Percentiles rank a stretch among this genome's conserved stretches.
Conservation (phyloP, 2,113 vertebrate genomes). For the Dipodomys spectabilis region DNA sequence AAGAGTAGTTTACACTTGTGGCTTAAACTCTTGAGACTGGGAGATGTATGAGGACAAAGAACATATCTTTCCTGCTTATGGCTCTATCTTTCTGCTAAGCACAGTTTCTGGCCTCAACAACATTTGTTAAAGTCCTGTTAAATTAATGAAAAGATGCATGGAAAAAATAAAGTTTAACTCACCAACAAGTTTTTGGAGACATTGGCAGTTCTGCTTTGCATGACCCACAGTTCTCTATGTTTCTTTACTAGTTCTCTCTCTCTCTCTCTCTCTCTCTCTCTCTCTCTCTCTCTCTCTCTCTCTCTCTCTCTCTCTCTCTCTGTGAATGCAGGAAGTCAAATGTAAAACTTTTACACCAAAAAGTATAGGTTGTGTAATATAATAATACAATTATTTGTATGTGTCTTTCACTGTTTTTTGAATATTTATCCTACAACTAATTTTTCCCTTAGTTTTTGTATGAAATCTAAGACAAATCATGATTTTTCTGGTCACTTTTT, state of each 20-base stretch:
- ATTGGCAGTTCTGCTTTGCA: not conserved
- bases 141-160: not conserved
- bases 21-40: not conserved
- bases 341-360: not conserved
- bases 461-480: not conserved
- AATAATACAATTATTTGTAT: not conserved
- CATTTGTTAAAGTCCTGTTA: not conserved
- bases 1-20: not conserved
- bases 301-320: too few relatives aligned
- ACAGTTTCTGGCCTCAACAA: not conserved
- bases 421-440: not conserved
- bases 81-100: not conserved
- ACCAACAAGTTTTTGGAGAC: not conserved
- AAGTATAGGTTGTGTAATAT: not conserved
- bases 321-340: not conserved
- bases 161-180: not conserved
- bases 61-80: not conserved
- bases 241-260: not conserved
- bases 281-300: too few relatives aligned
- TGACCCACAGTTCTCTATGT: not conserved
- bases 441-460: not conserved
- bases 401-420: not conserved
- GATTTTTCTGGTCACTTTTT: not conserved
- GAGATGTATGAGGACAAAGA: not conserved
- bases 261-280: too few relatives aligned